These are phyloP conservation scores for Dendroctonus valens DNA, from an alignment of 1,140 invertebrate genomes.

Conservation along the genomic window DNA sequence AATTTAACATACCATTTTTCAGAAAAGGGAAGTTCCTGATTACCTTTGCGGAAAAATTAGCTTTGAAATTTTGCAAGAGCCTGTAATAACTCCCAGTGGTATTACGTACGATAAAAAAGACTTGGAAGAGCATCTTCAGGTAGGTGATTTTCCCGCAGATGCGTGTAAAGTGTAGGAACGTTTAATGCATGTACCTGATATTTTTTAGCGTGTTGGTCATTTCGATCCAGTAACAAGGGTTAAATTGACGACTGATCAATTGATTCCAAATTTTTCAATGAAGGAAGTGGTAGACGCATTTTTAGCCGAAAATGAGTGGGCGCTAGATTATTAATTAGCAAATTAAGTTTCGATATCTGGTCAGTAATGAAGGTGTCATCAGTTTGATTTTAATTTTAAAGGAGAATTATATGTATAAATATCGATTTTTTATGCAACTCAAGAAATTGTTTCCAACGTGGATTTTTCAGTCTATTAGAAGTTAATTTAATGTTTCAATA, in stretches of 20 bases:
- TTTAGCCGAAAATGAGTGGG: conserved; percentile 96
- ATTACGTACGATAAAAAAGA: conserved; percentile 99
- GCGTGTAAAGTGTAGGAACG: conserved; percentile 5
- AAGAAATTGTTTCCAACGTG: too few relatives aligned
- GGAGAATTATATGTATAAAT: too few relatives aligned
- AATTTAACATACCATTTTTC: conserved; percentile 37
- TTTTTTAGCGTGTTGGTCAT: conserved; percentile 88
- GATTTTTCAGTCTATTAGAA: too few relatives aligned
- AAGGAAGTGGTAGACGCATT: conserved; percentile 98
- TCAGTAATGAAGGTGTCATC: too few relatives aligned
- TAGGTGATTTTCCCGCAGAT: conserved; percentile 47
- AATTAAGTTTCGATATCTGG: too few relatives aligned
- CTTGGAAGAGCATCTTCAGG: conserved; percentile 96
- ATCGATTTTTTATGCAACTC: too few relatives aligned
- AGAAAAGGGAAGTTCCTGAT: conserved; percentile 98
- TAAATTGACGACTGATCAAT: conserved; percentile 87
- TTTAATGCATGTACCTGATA: conserved; percentile 11
- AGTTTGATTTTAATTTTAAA: too few relatives aligned
- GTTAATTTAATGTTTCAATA: too few relatives aligned
- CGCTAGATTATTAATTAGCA: conserved; percentile 73
- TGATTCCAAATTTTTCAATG: conserved; percentile 98
- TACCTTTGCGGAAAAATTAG: conserved; percentile 98
- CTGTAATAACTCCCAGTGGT: conserved; percentile 97
- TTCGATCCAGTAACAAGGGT: conserved; percentile 97
- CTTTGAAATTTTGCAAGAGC: conserved; percentile 96